phyloP scores from a whole-genome alignment of 1,140 invertebrate species.

The Halesus radiatus region DNA sequence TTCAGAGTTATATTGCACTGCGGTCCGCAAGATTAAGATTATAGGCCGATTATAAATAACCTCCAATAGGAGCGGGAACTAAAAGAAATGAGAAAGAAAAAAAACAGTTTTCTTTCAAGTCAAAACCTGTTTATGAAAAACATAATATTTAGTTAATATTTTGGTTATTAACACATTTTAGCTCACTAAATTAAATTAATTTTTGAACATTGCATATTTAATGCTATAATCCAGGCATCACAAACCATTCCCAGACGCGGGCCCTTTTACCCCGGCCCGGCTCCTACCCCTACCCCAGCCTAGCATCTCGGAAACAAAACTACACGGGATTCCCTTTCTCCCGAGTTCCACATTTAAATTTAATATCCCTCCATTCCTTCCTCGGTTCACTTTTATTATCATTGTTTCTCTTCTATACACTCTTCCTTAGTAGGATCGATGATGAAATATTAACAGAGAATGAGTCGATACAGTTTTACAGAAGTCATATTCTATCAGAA shows the following conservation, averaged over 20 bases:
- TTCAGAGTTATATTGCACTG: no score
- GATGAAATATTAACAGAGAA: not conserved
- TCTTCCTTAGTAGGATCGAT: slow-evolving; percentile 32
- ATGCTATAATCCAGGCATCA: not conserved
- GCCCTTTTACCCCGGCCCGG: not conserved
- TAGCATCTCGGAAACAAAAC: not conserved
- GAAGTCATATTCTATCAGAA: no score
- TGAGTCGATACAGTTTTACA: no score
- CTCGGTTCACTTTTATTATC: slow-evolving; percentile 55
- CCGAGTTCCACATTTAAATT: slow-evolving; percentile 52
- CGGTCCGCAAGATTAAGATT: no score
- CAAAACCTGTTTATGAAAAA: no score
- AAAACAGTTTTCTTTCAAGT: no score
- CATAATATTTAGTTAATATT: no score
- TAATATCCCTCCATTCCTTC: slow-evolving; percentile 54
- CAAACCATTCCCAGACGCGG: not conserved
- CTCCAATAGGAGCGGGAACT: no score
- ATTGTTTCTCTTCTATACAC: slow-evolving; percentile 48
- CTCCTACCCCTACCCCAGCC: no score
- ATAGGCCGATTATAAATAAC: no score
- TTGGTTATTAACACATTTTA: no score
- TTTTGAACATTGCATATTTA: slow-evolving; percentile 11
- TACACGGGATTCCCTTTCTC: slow-evolving; percentile 26
- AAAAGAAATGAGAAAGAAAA: no score
- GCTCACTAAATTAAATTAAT: not conserved